Base-by-base conservation (phyloP, 2,888 invertebrate species). In the Panorpa germanica region DNA sequence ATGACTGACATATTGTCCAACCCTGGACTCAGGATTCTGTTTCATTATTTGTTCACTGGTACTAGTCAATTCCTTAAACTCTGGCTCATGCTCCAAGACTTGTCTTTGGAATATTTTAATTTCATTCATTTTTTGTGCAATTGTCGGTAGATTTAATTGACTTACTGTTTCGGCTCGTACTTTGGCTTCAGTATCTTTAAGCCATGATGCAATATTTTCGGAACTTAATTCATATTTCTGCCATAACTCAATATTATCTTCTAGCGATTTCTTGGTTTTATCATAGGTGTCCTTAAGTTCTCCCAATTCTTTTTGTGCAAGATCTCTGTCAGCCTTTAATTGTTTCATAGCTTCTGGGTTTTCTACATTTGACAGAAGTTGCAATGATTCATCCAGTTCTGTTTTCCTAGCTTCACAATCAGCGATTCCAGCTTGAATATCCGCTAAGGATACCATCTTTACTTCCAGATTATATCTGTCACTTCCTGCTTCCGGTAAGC, bases 401-500 rank as follows among this genome's bases (percentile, higher is more conserved):
- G 49, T 45, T 39, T 74, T 69, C 35, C 72, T 65, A 3, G 55
- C 55, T 32, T 68, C 64, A 43, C 80, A 80, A 40, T 82, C 82
- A 13, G 57, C 54, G 21, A 83, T 65, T 13, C 75, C 74, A 36
- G 63, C 63, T 47, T 74, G 69, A 3, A 83, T 74, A 37, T 86
- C 85, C 34, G 60, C 58, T 19, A 90, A 49, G 1, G 83, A 76
- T 2, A 78, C 72, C 42, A 77, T 65, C 55, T 93, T 93, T 0
- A 88, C 83, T 59, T 91, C 86, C 16, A 91, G 61, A 47, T 86
- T 88, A 48, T 90, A 91, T 48, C 77, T 77, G 46, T 93, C 91
- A 44, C 83, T 86, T 18, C 75, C 72, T 2, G 76, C 67, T 46
- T 91, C 90, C 1, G 86, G 83, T 44, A 75, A 67, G 49, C 91